Evolutionary conservation across 1,140 invertebrate genomes (phyloP).

Genomic region (Oscheius sp.): DNA sequence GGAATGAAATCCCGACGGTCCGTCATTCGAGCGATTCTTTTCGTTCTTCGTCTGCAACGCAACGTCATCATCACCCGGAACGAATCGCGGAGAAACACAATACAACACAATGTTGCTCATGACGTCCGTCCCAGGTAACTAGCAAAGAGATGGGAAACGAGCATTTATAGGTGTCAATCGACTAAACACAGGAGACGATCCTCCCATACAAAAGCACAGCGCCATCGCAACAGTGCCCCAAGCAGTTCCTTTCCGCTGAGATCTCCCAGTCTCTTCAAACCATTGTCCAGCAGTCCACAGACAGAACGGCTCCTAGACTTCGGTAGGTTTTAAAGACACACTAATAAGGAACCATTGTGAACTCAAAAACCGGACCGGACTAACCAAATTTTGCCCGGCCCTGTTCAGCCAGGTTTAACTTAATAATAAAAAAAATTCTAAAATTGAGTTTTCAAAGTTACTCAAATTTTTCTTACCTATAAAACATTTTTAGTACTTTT

Average conservation of each 20-base stretch:
- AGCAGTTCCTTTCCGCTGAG: slow-evolving; percentile 30
- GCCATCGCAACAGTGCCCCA: slow-evolving; percentile 27
- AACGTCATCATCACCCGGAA: slow-evolving; percentile 23
- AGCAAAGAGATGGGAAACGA: not conserved
- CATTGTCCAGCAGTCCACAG: not conserved
- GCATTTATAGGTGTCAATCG: slow-evolving; percentile 12
- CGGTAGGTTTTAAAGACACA: not conserved
- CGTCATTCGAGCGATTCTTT: slow-evolving; percentile 35
- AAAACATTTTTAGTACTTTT: no score
- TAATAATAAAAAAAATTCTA: not conserved
- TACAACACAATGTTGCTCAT: no score
- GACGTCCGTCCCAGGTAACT: not conserved
- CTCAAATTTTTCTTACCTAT: not conserved
- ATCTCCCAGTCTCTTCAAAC: not conserved
- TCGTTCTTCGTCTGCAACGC: slow-evolving; percentile 31
- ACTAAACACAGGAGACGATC: slow-evolving; percentile 31
- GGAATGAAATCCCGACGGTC: slow-evolving; percentile 34
- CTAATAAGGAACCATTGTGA: no score
- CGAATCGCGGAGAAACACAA: slow-evolving; percentile 26
- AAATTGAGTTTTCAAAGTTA: not conserved
- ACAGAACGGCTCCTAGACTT: slow-evolving; percentile 7
- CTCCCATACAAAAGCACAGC: slow-evolving; percentile 23
- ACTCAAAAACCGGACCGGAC: no score
- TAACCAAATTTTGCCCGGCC: no score
- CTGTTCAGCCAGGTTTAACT: no score